Base-by-base conservation (phyloP, 2,113 vertebrate species). In the Hemiscyllium ocellatum region DNA sequence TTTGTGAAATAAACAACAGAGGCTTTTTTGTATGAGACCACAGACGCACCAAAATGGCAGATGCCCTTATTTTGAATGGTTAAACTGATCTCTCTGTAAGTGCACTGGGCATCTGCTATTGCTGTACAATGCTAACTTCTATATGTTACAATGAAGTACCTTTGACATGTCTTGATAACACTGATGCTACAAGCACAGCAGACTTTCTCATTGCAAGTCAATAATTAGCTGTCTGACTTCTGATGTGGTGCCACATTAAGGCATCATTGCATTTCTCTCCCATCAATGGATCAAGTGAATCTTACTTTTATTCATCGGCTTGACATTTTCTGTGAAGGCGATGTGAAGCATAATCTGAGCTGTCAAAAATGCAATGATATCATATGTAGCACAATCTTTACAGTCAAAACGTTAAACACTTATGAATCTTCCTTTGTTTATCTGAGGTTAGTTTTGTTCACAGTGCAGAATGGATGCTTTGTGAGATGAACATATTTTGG, bases 21-120 rank as follows among this genome's bases (percentile, higher is more conserved):
- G 96, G 96, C 97, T 97, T 98, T 98, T 98, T 99, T 98, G 98
- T 99, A 96, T 97, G 85, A 97, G 96, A 96, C 83, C 96, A 97
- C 96, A 97, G 97, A 97, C 97, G 97, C 97, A 97, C 97, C 96
- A 97, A 97, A 97, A 97, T 97, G 96, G 97, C 97, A 97, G 96
- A 96, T 97, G 97, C 96, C 97, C 96, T 97, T 96, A 97, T 97
- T 97, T 97, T 97, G 96, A 96, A 95, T 97, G 96, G 96, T 97
- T 97, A 95, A 97, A 96, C 96, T 97, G 96, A 97, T 96, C 96
- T 69, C n/a, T 83, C 95, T 96, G 96, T 97, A 97, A 97, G 97
- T 96, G 69, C 94, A 96, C 96, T 97, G 96, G 96, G 97, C 96
- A 96, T 95, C 94, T 95, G 94, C 94, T 95, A 15, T 95, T 93